Percentiles rank a stretch among this genome's conserved stretches.
These are phyloP conservation scores for Ichneumoninae sp. DNA, from an alignment of 2,888 invertebrate genomes.

Conservation along the genomic window DNA sequence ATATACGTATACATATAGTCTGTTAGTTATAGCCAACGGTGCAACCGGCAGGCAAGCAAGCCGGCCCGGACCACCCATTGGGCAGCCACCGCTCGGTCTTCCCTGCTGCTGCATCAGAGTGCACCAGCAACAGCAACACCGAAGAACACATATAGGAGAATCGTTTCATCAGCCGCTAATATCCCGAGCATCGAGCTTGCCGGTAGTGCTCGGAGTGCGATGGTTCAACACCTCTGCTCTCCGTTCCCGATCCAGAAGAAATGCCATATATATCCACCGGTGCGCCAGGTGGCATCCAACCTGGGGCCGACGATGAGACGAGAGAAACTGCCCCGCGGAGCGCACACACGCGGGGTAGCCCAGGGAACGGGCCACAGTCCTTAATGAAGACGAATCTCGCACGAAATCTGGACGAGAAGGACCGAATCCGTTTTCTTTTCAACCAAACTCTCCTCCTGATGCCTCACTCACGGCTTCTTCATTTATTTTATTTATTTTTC, in stretches of 20 bases:
- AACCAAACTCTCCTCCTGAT: background rate
- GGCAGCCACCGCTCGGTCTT: slow-evolving; percentile 55
- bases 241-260: slow-evolving; percentile 21
- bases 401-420: slow-evolving; percentile 76
- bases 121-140: background rate
- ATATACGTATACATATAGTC: background rate
- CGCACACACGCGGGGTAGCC: slow-evolving; percentile 30
- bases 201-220: slow-evolving; percentile 42
- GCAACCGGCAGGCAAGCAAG: background rate
- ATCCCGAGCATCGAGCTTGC: slow-evolving; percentile 68
- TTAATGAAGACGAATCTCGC: slow-evolving; percentile 84
- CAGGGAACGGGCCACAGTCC: slow-evolving; percentile 75
- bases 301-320: slow-evolving; percentile 33
- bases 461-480: slow-evolving; percentile 25
- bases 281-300: slow-evolving; percentile 81
- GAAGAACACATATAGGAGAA: slow-evolving; percentile 46
- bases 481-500: slow-evolving; percentile 9
- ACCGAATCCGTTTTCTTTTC: slow-evolving; percentile 78
- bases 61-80: slow-evolving; percentile 76
- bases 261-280: slow-evolving; percentile 21
- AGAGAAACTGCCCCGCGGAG: slow-evolving; percentile 31
- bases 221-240: slow-evolving; percentile 81
- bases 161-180: slow-evolving; percentile 79
- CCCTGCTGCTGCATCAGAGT: slow-evolving; percentile 23
- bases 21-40: background rate